Conservation (phyloP, 2,797 vertebrate species). For the Fringilla coelebs region DNA sequence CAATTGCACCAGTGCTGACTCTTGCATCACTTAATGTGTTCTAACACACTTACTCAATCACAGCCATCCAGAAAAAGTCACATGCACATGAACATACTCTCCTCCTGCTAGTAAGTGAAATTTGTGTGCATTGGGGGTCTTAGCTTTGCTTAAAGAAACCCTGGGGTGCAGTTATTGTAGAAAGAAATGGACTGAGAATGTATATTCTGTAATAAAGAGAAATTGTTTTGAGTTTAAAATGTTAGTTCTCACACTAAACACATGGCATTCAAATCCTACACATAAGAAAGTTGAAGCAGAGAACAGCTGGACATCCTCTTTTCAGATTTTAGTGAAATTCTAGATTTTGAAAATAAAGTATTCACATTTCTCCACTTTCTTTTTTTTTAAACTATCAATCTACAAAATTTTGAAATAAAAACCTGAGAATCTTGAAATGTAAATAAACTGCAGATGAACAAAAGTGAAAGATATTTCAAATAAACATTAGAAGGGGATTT, state of each 20-base stretch:
- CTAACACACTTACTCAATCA: neutral
- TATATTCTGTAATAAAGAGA: neutral
- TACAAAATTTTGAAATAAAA: slow-evolving; percentile 17
- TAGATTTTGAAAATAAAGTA: slow-evolving; percentile 46
- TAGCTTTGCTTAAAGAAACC: neutral
- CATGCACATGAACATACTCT: neutral
- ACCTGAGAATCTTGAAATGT: neutral
- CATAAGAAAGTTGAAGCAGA: neutral
- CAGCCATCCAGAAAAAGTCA: neutral
- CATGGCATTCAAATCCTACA: neutral
- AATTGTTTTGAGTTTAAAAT: neutral
- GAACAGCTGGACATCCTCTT: neutral
- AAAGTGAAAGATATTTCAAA: slow-evolving; percentile 5
- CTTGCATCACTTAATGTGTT: slow-evolving; percentile 10
- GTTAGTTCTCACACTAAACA: neutral
- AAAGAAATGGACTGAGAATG: slow-evolving; percentile 30
- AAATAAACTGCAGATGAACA: slow-evolving; percentile 30
- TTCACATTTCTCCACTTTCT: neutral
- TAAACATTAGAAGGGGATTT: neutral
- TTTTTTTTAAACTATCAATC: neutral
- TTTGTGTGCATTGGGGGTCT: neutral
- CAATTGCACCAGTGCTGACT: neutral
- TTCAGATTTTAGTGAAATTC: slow-evolving; percentile 27
- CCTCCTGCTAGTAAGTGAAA: neutral
- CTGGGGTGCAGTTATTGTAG: neutral